Base-by-base conservation (phyloP, 2,888 invertebrate genomes). In the Oxyteleia sp. region DNA sequence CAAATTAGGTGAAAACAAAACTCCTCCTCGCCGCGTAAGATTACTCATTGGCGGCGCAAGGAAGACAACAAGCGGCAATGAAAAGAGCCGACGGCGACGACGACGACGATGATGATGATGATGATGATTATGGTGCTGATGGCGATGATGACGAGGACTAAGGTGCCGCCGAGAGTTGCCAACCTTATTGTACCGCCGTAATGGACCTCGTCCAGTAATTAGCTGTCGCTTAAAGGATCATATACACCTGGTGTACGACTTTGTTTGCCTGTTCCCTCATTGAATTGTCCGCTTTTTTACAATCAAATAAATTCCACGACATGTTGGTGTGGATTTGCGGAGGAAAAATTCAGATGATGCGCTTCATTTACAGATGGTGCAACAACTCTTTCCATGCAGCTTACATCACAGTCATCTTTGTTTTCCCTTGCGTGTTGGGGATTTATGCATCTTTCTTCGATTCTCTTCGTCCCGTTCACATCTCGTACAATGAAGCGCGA, bases 1-100 rank as follows among this genome's bases (percentile, higher is more conserved):
- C 87, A 90, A 90, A 91, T 90, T 91, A 89, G 89, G 90, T 88
- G 90, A 91, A 91, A 91, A 91, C 91, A 90, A 91, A 90, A 90
- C 85, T 84, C 87, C 84, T 86, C 85, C 83, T 82, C 38, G 53
- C 45, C 32, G 51, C 51, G 63, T 23, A 61, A 69, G 61, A 74
- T 74, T 74, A 61, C 53, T 74, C 81, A 80, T 80, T 64, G 66
- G 72, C 51, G 35, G 57, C 55, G 61, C 68, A 57, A 76, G 45
- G 15, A 69, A 57, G 59, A 45, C 74, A 63, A 55, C 45, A 26
- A 71, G 68, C 29, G 23, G 55, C 57, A 51, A 51, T 53, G 64
- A 64, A 64, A 61, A 68, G 53, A 23, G 35, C 59, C 53, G 66
- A 72, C 63, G 41, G 57, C 43, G 72, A 82, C 29, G 71, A 82